Base-by-base conservation (phyloP, 2,113 vertebrate genomes). In the Salminus brasiliensis region DNA sequence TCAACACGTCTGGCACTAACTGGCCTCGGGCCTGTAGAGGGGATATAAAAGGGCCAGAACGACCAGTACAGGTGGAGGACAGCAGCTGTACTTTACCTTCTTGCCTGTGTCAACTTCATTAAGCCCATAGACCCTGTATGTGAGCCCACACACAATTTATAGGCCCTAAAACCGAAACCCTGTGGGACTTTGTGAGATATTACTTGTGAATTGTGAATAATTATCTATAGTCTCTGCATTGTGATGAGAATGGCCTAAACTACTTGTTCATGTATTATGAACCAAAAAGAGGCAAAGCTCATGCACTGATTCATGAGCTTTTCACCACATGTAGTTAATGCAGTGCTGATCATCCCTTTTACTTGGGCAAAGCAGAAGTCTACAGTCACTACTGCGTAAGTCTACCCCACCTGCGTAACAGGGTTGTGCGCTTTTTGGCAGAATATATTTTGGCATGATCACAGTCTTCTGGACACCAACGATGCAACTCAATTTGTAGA, bases 1-100 rank as follows among this genome's bases (percentile, higher is more conserved):
- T 90, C 91, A 90, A 87, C 85, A 88, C 5, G 45, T 81, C 73
- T 70, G 71, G 78, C 47, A 72, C 62, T 45, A 57, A 52, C 76
- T 30, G 39, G 71, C 53, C 67, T 70, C 52, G 63, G 29, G 47
- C 23, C 32, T 63, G 32, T 68, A 67, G 66, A 65, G 2, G n/a
- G 25, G 27, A 68, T 43, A 59, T 43, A 45, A 25, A 66, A 45
- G 39, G 32, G n/a, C 12, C 60, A 84, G n/a, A 81, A n/a, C 57
- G 36, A 69, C 7, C 10, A 49, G 60, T 27, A 65, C 69, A 80
- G 77, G 75, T 86, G 75, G 47, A 30, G n/a, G 55, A 49, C 43
- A 70, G 45, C 15, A 71, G 49, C 52, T 30, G 13, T 27, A 49
- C 16, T 29, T 53, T 45, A 81, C 55, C 11, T 67, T 73, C 63